phyloP scores from a whole-genome alignment of 2,797 vertebrate species.

The Galagoides demidoff region DNA sequence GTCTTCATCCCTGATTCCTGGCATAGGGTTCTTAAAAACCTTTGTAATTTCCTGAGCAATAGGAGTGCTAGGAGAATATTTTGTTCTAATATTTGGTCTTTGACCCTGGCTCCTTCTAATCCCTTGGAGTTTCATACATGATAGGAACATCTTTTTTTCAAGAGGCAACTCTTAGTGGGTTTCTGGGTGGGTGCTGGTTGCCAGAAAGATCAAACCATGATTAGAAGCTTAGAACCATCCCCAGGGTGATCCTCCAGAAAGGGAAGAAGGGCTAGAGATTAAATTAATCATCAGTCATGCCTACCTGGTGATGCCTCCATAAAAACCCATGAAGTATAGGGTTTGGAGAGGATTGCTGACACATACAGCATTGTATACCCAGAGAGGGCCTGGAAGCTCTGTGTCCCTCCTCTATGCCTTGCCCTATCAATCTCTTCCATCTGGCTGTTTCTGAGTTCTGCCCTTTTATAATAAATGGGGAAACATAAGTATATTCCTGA shows the following conservation, averaged over 20 bases:
- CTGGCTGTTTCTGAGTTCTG: no score
- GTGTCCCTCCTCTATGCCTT: neutral
- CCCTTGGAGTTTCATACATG: neutral
- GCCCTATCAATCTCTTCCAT: neutral
- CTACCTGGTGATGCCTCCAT: no score
- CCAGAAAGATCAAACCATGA: neutral
- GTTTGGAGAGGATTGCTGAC: neutral
- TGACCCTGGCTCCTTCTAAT: neutral
- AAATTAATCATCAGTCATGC: no score
- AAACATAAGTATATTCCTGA: neutral
- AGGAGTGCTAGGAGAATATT: neutral
- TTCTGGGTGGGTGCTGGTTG: neutral
- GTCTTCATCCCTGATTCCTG: neutral
- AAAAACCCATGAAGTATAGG: neutral
- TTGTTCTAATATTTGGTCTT: neutral
- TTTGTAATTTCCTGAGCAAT: neutral
- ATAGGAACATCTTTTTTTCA: neutral
- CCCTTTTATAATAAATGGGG: neutral
- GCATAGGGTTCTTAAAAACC: neutral
- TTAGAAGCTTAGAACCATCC: neutral
- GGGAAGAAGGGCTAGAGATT: neutral
- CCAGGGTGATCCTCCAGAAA: neutral
- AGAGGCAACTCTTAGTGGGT: neutral
- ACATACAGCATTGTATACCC: neutral
- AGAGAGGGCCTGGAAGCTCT: neutral